Percentiles rank a stretch among this genome's conserved stretches.
Evolutionary conservation across 92 coral and sea anemone species (phyloP).

Genomic region (Plumapathes pennacea): DNA sequence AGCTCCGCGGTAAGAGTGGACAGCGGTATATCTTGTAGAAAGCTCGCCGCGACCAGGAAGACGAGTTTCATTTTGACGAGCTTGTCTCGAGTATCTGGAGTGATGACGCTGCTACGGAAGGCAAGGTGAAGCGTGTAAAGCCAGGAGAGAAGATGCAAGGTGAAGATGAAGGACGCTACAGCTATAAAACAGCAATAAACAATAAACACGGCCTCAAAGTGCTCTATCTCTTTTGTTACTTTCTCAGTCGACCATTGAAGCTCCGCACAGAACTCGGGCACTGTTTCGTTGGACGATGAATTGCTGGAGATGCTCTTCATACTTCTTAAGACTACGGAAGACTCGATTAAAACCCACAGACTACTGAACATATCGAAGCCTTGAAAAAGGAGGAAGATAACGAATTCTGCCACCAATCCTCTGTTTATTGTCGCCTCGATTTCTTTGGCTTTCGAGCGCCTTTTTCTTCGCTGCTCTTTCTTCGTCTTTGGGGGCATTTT

Average conservation of each 20-base stretch:
- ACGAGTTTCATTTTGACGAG: conserved; percentile 70
- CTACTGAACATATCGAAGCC: conserved; percentile 87
- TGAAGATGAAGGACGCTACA: conserved; percentile 63
- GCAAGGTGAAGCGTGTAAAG: conserved; percentile 76
- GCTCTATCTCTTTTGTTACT: conserved; percentile 35
- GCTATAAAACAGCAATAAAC: conserved; percentile 69
- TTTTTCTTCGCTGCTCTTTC: too few relatives aligned
- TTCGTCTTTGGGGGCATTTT: too few relatives aligned
- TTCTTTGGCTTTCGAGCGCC: too few relatives aligned
- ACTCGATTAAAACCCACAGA: conserved; percentile 69
- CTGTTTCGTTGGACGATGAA: conserved; percentile 44
- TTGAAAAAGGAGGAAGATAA: conserved; percentile 74
- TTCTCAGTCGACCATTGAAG: conserved; percentile 67
- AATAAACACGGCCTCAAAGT: conserved; percentile 41
- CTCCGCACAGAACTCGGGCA: conserved; percentile 61
- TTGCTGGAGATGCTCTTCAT: conserved; percentile 47
- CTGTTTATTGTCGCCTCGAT: conserved; percentile 60
- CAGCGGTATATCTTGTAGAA: conserved; percentile 88
- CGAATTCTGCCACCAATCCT: conserved; percentile 77
- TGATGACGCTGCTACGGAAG: conserved; percentile 59
- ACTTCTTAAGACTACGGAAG: conserved; percentile 43
- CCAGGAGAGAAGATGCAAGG: conserved; percentile 75
- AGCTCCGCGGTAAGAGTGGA: conserved; percentile 87
- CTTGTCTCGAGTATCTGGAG: conserved; percentile 54
- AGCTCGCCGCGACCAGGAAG: conserved; percentile 74